Conservation (phyloP, 92 coral and sea anemone genomes). For the Epizoanthus scotinus region DNA sequence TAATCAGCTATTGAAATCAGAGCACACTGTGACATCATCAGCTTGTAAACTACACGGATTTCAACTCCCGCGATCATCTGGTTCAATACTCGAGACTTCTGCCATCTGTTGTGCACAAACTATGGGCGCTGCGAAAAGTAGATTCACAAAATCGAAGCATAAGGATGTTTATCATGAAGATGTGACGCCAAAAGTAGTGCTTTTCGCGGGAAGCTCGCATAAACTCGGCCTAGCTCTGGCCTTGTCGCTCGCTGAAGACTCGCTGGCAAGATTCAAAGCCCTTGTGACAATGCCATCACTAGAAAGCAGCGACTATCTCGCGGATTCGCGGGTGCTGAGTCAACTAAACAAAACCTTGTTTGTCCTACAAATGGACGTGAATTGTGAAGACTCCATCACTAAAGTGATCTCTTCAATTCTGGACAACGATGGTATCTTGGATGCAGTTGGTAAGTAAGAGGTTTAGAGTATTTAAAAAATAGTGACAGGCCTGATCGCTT, state of each 20-base stretch:
- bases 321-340: slow-evolving; percentile 79
- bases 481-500: background rate
- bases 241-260: slow-evolving; percentile 79
- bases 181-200: slow-evolving; percentile 74
- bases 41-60: slow-evolving; percentile 38
- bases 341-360: slow-evolving; percentile 82
- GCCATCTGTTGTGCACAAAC: slow-evolving; percentile 39
- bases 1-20: slow-evolving; percentile 40
- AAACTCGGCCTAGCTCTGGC: slow-evolving; percentile 84
- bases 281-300: slow-evolving; percentile 92
- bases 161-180: slow-evolving; percentile 53
- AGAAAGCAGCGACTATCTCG: slow-evolving; percentile 79
- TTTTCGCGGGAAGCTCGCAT: slow-evolving; percentile 90
- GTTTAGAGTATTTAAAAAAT: background rate
- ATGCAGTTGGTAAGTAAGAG: slow-evolving; percentile 82
- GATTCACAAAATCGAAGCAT: slow-evolving; percentile 32
- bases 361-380: slow-evolving; percentile 89
- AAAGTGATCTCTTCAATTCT: slow-evolving; percentile 80
- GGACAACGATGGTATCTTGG: slow-evolving; percentile 90
- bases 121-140: slow-evolving; percentile 55
- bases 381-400: slow-evolving; percentile 72
- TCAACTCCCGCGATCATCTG: slow-evolving; percentile 22
- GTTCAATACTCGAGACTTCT: slow-evolving; percentile 18
- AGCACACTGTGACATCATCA: slow-evolving; percentile 35
- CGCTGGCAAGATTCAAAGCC: slow-evolving; percentile 80